Base-by-base conservation (phyloP, 2,797 vertebrate species). In the Acestrorhynchus altus region DNA sequence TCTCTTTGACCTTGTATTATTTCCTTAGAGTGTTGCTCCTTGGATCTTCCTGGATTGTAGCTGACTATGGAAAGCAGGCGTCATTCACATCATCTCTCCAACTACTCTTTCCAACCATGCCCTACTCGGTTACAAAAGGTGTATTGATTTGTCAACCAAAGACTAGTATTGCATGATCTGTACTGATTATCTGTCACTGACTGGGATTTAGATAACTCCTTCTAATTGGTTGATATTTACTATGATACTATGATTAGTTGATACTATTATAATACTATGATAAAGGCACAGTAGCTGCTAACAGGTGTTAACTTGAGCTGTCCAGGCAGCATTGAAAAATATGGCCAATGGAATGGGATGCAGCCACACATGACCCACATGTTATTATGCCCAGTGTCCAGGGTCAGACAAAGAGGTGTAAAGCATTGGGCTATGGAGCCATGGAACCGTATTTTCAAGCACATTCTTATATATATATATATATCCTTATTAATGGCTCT, bases 11-110 rank as follows among this genome's bases (percentile, higher is more conserved):
- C 79, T 56, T 60, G 51, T 28, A 69, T 69, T 24, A 46, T 83
- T 86, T 86, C 77, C 77, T 82, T 80, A 42, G 80, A 60, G 54
- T 72, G 42, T 65, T 72, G 72, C 22, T 80, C 86, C 70, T 65
- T 83, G 47, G 60, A 80, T 74, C 16, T 54, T 6, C 31, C 63
- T 46, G 61, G 60, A 63, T 39, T 10, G 9, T 63, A n/a, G 13
- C 42, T n/a, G 16, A 13, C 24, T 49, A 8, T 8, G 46, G 46
- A 68, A 68, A 35, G 65, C 24, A 35, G 26, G 15, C 24, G 47
- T 68, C 65, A 31, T 26, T 68, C 65, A n/a, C 16, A 51, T 4
- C 46, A 68, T 11, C 56, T 59, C 4, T 22, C 52, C 52, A 56
- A 9, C 28, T 60, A 18, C 28, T 60, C 15, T 8, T 31, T 60